Base-by-base conservation (phyloP, 1,140 invertebrate genomes). In the Polypedilum vanderplanki region DNA sequence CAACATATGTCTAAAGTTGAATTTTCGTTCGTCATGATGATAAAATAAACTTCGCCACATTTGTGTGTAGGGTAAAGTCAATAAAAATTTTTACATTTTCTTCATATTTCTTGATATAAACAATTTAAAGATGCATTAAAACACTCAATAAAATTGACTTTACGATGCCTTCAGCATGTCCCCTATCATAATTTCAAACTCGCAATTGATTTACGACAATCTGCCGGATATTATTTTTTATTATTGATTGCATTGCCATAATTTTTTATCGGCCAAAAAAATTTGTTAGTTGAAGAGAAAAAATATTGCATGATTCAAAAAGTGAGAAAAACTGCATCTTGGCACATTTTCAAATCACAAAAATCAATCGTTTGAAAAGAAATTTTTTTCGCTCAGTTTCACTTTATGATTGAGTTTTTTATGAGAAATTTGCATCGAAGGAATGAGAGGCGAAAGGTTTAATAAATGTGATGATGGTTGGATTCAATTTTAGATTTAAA, bases 81-180 rank as follows among this genome's bases (percentile, higher is more conserved):
- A 33, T 33, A 33, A 33, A 33, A 33, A 33, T 3, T 33, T 33
- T 33, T 5, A 33, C 24, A 33, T 57, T 12, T n/a, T 57, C 3
- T 15, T 57, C n/a, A 12, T 12, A 15, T 57, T n/a, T 57, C 46
- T 10, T 7, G 9, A 57, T 12, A 57, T 57, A 12, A n/a, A 57
- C 46, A 57, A 15, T n/a, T 57, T 57, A 57, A 57, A 57, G 10
- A 57, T 57, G 46, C 46, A 57, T 57, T 57, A 57, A 33, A 57
- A 57, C 46, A 57, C 46, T 57, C n/a, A 57, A 57, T 57, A 57
- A 57, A 57, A 12, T 15, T 12, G 15, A 12, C n/a, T 57, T 57
- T 57, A 57, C n/a, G 46, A 57, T 57, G 41, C 46, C 46, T 12
- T 57, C n/a, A 4, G 12, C 46, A 57, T 57, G 3, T 57, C 10